phyloP scores from a whole-genome alignment of 1,140 invertebrate genomes.

The Fopius arisanus region DNA sequence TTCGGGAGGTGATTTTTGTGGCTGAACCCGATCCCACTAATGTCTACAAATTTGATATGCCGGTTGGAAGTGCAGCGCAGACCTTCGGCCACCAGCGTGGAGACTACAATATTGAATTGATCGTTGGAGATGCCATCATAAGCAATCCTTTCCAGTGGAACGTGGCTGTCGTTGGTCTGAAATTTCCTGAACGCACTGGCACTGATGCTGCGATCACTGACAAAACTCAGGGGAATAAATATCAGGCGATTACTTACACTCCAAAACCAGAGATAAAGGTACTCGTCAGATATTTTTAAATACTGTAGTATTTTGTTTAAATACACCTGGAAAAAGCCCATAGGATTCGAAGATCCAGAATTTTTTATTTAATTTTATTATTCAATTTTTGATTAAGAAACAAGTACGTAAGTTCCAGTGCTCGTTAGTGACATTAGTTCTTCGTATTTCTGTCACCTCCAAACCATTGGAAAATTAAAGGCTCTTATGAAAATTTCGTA shows the following conservation, averaged over 20 bases:
- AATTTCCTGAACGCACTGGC: slow-evolving; percentile 68
- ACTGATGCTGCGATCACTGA: slow-evolving; percentile 51
- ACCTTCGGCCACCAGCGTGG: slow-evolving; percentile 84
- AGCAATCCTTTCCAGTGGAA: slow-evolving; percentile 90
- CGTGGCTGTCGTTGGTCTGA: slow-evolving; percentile 79
- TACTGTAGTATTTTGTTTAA: too few species aligned
- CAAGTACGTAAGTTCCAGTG: too few species aligned
- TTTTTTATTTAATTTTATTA: not conserved
- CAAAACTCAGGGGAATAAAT: slow-evolving; percentile 55
- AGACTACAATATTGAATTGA: slow-evolving; percentile 82
- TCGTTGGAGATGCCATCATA: slow-evolving; percentile 90
- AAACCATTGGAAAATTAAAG: slow-evolving; percentile 56
- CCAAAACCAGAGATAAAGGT: slow-evolving; percentile 87
- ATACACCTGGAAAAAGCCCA: too few species aligned
- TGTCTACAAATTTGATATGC: slow-evolving; percentile 92
- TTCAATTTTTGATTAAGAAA: not conserved
- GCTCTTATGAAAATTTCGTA: not conserved
- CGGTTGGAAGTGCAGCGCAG: slow-evolving; percentile 80
- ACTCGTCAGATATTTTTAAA: too few species aligned
- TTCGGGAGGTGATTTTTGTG: slow-evolving; percentile 91
- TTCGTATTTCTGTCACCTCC: slow-evolving; percentile 51
- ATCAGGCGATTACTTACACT: slow-evolving; percentile 59
- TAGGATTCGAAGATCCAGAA: too few species aligned
- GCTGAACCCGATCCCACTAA: slow-evolving; percentile 86
- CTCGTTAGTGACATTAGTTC: slow-evolving; percentile 53